Percentiles rank a stretch among this genome's conserved stretches.
Evolutionary conservation across 2,797 vertebrate species (phyloP).

Genomic region (Sebastes paucispinis): DNA sequence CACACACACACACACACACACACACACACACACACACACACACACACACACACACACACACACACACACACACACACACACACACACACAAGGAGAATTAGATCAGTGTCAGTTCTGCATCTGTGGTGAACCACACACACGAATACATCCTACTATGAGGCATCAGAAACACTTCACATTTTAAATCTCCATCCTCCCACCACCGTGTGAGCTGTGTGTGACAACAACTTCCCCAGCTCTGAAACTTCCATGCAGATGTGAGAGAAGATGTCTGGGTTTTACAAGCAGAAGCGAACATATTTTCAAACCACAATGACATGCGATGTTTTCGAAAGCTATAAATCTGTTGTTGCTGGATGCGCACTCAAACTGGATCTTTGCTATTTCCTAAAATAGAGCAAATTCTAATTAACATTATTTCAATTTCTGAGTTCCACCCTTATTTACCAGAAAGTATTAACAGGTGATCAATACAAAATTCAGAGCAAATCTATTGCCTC

Average conservation of each 20-base stretch:
- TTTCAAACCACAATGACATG: neutral
- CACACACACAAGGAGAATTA: neutral
- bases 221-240: neutral
- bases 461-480: too few species aligned
- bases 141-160: neutral
- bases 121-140: neutral
- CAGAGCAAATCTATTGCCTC: too few species aligned
- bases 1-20: neutral
- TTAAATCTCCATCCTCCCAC: neutral
- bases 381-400: neutral
- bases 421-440: neutral
- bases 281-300: neutral
- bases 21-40: neutral
- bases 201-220: neutral
- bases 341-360: neutral
- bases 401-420: neutral
- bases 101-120: conserved; percentile 17
- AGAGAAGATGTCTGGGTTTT: neutral
- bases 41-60: neutral
- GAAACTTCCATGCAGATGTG: neutral
- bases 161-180: conserved; percentile 8
- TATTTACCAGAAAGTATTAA: too few species aligned
- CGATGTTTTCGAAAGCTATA: neutral
- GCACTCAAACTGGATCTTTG: neutral
- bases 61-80: neutral